Percentiles rank a stretch among this genome's conserved stretches.
Conservation (phyloP, 2,797 vertebrate species). For the Enteromius viviparus region DNA sequence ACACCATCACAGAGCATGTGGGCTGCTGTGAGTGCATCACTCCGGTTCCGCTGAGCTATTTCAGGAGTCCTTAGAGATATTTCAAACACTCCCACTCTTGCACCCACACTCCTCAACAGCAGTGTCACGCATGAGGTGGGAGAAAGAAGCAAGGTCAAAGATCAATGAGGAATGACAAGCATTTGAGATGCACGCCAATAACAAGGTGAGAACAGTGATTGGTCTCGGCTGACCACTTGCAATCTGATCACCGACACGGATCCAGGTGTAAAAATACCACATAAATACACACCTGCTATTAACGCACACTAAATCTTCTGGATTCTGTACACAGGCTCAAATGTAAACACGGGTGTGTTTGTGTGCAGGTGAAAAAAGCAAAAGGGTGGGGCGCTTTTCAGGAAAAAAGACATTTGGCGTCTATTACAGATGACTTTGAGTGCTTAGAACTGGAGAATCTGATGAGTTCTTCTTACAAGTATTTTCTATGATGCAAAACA, state of each 20-base stretch:
- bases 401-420: slow-evolving; percentile 2
- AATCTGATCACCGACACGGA: neutral
- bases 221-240: neutral
- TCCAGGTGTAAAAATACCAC: neutral
- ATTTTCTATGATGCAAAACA: slow-evolving; percentile 34
- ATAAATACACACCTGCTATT: slow-evolving; percentile 1
- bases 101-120: neutral
- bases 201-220: neutral
- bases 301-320: slow-evolving; percentile 1
- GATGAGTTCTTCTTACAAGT: slow-evolving; percentile 25
- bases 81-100: slow-evolving; percentile 9
- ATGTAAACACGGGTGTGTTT: slow-evolving; percentile 39
- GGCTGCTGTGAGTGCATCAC: slow-evolving; percentile 62
- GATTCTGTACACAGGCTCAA: slow-evolving; percentile 25
- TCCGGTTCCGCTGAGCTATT: slow-evolving; percentile 67
- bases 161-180: neutral
- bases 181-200: slow-evolving; percentile 1
- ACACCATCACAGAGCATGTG: slow-evolving; percentile 62
- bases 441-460: slow-evolving; percentile 2
- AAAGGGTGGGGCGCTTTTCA: slow-evolving; percentile 23
- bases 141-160: neutral
- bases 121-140: neutral
- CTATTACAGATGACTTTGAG: slow-evolving; percentile 6
- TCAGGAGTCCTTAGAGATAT: slow-evolving; percentile 55
- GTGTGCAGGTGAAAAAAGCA: slow-evolving; percentile 4